Percentiles rank a stretch among this genome's conserved stretches.
Evolutionary conservation across 2,113 vertebrate species (phyloP).

Genomic region (Suncus etruscus): DNA sequence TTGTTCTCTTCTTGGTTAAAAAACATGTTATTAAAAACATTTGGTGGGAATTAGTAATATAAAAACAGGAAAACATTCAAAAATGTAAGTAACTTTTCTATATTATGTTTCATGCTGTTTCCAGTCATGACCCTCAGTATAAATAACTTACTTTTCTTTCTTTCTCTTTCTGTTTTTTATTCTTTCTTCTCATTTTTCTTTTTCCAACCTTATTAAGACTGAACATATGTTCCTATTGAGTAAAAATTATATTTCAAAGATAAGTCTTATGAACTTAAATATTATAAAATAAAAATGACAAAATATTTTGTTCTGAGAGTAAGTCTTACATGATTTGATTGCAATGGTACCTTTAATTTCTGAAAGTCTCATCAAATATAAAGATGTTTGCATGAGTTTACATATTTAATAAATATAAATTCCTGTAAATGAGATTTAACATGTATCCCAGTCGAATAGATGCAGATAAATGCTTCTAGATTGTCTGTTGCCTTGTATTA

Average conservation of each 20-base stretch:
- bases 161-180: too few relatives aligned
- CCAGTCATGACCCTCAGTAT: background rate
- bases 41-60: conserved; percentile 20
- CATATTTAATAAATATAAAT: conserved; percentile 25
- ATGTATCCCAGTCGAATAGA: background rate
- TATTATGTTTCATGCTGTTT: conserved; percentile 7
- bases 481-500: background rate
- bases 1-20: background rate
- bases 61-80: conserved; percentile 44
- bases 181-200: background rate
- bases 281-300: background rate
- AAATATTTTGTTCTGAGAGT: conserved; percentile 9
- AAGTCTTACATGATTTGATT: background rate
- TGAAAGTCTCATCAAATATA: background rate
- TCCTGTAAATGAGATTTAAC: conserved; percentile 18
- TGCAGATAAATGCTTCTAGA: background rate
- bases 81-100: background rate
- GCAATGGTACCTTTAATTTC: conserved; percentile 16
- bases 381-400: background rate
- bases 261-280: background rate
- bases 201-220: too few relatives aligned
- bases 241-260: conserved; percentile 38
- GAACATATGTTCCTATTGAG: conserved; percentile 8
- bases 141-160: background rate
- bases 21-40: conserved; percentile 6